Conservation (phyloP, 2,888 invertebrate species). For the Lepidochitona cinerea region DNA sequence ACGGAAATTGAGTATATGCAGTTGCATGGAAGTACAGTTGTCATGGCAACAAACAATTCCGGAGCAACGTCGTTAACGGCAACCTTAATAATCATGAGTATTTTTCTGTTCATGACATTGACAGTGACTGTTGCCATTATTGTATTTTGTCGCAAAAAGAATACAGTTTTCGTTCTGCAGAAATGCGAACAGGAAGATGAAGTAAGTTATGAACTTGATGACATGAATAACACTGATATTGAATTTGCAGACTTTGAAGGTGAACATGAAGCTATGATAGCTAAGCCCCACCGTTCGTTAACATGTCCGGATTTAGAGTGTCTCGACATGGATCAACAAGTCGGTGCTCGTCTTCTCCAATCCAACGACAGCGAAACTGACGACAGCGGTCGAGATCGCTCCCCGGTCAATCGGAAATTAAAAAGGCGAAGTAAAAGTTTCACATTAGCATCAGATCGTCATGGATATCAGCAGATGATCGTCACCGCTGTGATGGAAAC, state of each 20-base stretch:
- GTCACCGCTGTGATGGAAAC: slow-evolving; percentile 29
- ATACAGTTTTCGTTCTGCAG: slow-evolving; percentile 62
- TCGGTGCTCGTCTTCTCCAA: background rate
- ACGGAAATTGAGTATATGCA: slow-evolving; percentile 1
- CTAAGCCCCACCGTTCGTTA: slow-evolving; percentile 19
- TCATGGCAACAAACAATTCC: background rate
- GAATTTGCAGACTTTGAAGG: slow-evolving; percentile 22
- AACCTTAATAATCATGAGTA: slow-evolving; percentile 53
- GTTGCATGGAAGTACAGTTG: background rate
- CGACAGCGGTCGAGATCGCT: background rate
- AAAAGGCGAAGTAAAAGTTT: background rate
- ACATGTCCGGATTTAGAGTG: slow-evolving; percentile 33
- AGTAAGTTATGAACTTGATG: slow-evolving; percentile 59
- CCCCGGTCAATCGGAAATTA: background rate
- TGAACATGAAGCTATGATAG: background rate
- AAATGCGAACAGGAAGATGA: slow-evolving; percentile 53
- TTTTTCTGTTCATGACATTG: slow-evolving; percentile 61
- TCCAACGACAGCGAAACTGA: background rate
- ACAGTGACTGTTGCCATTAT: slow-evolving; percentile 55
- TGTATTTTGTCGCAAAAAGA: slow-evolving; percentile 66
- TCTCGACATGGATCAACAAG: background rate
- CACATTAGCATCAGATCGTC: background rate
- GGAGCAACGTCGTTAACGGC: slow-evolving; percentile 25
- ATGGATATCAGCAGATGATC: slow-evolving; percentile 27
- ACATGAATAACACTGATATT: slow-evolving; percentile 49